Conservation (phyloP, 2,113 vertebrate genomes). For the Tichodroma muraria region DNA sequence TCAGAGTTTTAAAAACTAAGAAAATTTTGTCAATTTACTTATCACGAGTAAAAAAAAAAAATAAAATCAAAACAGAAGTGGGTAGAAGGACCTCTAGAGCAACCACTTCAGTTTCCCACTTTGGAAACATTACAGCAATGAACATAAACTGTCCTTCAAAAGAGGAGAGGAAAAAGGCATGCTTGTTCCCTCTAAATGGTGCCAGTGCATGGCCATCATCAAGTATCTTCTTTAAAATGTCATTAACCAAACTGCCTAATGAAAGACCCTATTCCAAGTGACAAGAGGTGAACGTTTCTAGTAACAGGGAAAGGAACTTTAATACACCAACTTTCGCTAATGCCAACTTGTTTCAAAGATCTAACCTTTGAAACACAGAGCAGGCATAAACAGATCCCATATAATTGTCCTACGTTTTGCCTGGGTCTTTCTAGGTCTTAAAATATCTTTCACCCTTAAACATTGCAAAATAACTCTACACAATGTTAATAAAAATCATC, state of each 20-base stretch:
- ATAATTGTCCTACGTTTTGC: neutral
- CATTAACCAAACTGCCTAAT: neutral
- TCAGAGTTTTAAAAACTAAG: neutral
- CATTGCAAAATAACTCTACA: neutral
- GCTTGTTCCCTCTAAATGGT: neutral
- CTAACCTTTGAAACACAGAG: neutral
- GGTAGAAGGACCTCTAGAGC: neutral
- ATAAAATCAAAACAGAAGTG: neutral
- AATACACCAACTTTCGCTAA: neutral
- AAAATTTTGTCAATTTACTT: neutral
- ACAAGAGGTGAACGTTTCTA: neutral
- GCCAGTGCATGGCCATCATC: neutral
- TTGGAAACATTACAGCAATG: neutral
- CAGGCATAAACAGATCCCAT: neutral
- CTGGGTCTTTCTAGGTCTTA: neutral
- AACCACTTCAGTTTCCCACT: neutral
- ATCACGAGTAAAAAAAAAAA: neutral
- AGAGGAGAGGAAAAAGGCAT: fast-evolving
- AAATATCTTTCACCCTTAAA: neutral
- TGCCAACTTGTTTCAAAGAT: neutral
- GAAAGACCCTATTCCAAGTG: neutral
- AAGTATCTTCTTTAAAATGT: neutral
- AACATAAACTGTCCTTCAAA: neutral
- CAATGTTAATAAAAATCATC: neutral
- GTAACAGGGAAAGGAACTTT: neutral